These are phyloP conservation scores for Sterna hirundo DNA, from an alignment of 2,113 vertebrate species.

Conservation along the genomic window DNA sequence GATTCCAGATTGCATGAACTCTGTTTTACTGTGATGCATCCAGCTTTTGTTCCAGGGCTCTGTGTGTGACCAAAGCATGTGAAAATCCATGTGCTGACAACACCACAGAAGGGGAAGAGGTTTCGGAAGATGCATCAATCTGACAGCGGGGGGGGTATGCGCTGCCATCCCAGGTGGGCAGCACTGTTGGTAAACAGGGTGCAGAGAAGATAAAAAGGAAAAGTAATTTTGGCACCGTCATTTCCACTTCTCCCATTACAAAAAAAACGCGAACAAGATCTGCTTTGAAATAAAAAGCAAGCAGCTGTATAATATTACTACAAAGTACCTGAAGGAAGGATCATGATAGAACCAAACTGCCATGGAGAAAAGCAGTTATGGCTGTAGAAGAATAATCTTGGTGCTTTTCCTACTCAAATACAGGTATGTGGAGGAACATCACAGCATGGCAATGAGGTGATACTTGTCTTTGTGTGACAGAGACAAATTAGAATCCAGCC, in stretches of 20 bases:
- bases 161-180: not conserved
- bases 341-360: not conserved
- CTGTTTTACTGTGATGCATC: not conserved
- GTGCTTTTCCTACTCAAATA: slow-evolving; percentile 8
- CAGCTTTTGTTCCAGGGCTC: not conserved
- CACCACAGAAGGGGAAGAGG: not conserved
- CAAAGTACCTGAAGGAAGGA: not conserved
- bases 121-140: not conserved
- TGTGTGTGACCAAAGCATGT: not conserved
- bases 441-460: slow-evolving; percentile 45
- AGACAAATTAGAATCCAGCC: slow-evolving; percentile 58
- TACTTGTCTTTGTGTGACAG: slow-evolving; percentile 47
- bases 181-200: not conserved
- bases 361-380: not conserved
- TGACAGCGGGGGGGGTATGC: not conserved
- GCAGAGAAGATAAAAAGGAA: not conserved
- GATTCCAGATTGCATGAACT: not conserved
- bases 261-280: not conserved
- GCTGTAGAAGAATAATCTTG: not conserved
- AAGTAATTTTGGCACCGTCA: not conserved
- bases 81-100: not conserved
- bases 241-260: not conserved
- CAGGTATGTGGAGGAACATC: not conserved
- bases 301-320: not conserved
- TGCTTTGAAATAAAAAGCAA: not conserved